phyloP scores from a whole-genome alignment of 2,113 vertebrate genomes.

The Aplodontia rufa region DNA sequence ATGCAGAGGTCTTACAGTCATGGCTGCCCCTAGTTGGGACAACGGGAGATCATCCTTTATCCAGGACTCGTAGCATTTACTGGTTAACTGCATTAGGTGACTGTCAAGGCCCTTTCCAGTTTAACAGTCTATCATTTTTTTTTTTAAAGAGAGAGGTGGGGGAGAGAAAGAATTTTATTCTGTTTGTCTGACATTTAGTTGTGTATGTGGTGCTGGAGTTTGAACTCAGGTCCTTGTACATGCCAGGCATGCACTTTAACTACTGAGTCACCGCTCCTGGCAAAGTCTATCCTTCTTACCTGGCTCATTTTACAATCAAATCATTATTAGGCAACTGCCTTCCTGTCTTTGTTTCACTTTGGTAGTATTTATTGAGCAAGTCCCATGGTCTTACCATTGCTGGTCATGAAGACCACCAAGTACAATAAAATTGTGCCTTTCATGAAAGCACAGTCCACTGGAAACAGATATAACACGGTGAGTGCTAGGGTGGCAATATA shows the following conservation, averaged over 20 bases:
- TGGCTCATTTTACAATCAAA: not conserved
- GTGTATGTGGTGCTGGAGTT: too few relatives aligned
- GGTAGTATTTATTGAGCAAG: not conserved
- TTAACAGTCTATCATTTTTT: not conserved
- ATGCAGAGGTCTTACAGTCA: fast-evolving
- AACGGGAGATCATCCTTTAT: not conserved
- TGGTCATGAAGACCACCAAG: not conserved
- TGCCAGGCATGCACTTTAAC: too few relatives aligned
- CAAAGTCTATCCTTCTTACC: not conserved
- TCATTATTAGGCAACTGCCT: not conserved
- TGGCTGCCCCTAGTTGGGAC: not conserved
- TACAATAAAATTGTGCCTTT: not conserved
- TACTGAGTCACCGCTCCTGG: too few relatives aligned
- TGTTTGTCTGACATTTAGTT: too few relatives aligned
- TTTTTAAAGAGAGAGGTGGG: too few relatives aligned
- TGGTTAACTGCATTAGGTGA: not conserved
- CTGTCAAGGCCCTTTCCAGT: not conserved
- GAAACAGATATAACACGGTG: not conserved
- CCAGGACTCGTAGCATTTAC: not conserved
- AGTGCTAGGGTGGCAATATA: not conserved
- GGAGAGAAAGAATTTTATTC: too few relatives aligned
- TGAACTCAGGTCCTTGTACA: too few relatives aligned
- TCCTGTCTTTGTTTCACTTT: not conserved
- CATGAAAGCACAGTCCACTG: not conserved
- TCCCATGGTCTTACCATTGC: not conserved